These are phyloP conservation scores for Tupiocoris notatus DNA, from an alignment of 2,888 invertebrate species.

Conservation along the genomic window DNA sequence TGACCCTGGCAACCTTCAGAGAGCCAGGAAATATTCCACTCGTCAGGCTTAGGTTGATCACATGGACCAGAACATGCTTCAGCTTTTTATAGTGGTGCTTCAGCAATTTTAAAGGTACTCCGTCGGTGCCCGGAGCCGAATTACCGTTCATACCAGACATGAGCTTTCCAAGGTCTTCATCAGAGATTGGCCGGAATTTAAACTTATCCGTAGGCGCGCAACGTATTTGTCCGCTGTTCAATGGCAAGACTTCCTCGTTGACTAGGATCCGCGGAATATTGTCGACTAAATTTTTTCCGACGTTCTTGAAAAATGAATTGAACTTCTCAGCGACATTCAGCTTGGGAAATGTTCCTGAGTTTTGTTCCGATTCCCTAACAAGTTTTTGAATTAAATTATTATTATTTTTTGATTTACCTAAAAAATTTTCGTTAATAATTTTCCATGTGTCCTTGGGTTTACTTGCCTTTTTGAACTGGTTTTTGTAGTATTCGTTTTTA, in stretches of 20 bases:
- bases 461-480: no score
- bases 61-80: neutral
- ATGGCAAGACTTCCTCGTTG: no score
- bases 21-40: neutral
- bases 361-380: neutral
- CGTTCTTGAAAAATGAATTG: no score
- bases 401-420: no score
- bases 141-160: neutral
- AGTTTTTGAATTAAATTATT: constrained; percentile 12
- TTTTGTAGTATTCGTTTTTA: neutral
- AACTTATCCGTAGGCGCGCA: neutral
- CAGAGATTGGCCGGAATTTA: constrained; percentile 12
- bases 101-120: neutral
- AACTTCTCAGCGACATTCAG: no score
- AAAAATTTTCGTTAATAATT: neutral
- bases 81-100: neutral
- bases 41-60: neutral
- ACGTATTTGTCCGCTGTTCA: no score
- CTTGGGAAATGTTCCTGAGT: no score
- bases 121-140: constrained; percentile 10
- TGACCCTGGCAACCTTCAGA: neutral
- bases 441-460: constrained; percentile 18
- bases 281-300: no score
- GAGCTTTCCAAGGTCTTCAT: neutral
- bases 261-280: no score